Evolutionary conservation across 2,888 invertebrate genomes (phyloP).

Genomic region (Oxystoma pomonae): DNA sequence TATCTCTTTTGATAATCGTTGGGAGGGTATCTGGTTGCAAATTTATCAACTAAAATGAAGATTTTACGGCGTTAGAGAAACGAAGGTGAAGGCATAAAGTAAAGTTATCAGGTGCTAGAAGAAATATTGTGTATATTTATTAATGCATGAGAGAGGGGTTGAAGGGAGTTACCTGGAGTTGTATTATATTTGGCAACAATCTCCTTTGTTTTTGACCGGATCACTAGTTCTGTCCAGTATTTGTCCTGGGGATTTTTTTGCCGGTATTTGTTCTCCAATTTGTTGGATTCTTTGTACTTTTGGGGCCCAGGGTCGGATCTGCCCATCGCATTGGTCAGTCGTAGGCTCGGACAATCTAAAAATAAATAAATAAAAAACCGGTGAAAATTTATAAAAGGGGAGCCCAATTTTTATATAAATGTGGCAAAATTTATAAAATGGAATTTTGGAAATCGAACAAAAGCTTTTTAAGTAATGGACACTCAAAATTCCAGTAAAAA

Average conservation of each 20-base stretch:
- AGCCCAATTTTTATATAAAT: too few relatives aligned
- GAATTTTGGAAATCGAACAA: too few relatives aligned
- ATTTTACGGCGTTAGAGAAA: too few relatives aligned
- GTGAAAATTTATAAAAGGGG: too few relatives aligned
- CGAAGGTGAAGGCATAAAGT: too few relatives aligned
- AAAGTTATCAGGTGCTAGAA: too few relatives aligned
- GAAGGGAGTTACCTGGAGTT: slow-evolving; percentile 23
- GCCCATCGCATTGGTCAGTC: slow-evolving; percentile 34
- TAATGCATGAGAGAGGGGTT: neutral
- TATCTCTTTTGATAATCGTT: slow-evolving; percentile 10
- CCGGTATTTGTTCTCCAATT: slow-evolving; percentile 19
- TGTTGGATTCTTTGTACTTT: slow-evolving; percentile 29
- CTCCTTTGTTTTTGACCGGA: slow-evolving; percentile 25
- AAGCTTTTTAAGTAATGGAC: too few relatives aligned
- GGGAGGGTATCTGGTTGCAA: slow-evolving; percentile 36
- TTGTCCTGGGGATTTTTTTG: slow-evolving; percentile 29
- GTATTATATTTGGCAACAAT: slow-evolving; percentile 29
- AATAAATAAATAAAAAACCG: neutral
- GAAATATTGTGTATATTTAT: neutral
- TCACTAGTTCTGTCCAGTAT: slow-evolving; percentile 32
- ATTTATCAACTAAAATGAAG: slow-evolving; percentile 20
- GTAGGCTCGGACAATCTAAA: slow-evolving; percentile 14
- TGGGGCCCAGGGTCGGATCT: slow-evolving; percentile 32
- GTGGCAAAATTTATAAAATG: too few relatives aligned
- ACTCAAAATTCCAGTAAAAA: too few relatives aligned